Evolutionary conservation across 2,888 invertebrate genomes (phyloP).

Genomic region (Tipula unca): DNA sequence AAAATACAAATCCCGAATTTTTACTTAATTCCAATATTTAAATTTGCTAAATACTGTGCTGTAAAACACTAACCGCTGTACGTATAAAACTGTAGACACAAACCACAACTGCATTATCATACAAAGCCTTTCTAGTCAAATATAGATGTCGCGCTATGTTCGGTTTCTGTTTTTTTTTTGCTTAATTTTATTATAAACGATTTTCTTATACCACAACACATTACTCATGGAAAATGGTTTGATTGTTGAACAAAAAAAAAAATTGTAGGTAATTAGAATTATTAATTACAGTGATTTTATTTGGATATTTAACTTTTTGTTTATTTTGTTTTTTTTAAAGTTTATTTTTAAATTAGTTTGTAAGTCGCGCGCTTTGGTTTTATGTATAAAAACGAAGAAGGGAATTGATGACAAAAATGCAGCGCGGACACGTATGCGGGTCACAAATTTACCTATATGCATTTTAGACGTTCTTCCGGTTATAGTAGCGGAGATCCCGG

Average conservation of each 20-base stretch:
- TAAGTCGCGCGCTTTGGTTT: background rate
- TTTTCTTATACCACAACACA: background rate
- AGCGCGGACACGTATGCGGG: no score
- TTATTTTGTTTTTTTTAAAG: background rate
- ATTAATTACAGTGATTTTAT: conserved; percentile 8
- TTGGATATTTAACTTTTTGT: conserved; percentile 1
- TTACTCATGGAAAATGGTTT: background rate
- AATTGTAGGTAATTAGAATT: background rate
- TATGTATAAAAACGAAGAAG: background rate
- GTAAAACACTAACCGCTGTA: background rate
- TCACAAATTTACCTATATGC: no score
- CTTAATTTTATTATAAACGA: background rate
- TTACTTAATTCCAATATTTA: no score
- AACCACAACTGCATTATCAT: background rate
- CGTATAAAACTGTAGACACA: background rate
- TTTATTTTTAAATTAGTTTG: background rate
- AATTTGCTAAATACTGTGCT: no score
- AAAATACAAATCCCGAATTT: no score
- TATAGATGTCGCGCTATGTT: background rate
- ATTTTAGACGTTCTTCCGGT: no score
- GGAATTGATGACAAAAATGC: no score
- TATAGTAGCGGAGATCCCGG: no score
- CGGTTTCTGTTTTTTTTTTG: no score
- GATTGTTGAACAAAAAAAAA: background rate
- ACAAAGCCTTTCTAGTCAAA: background rate